Evolutionary conservation across 2,888 invertebrate genomes (phyloP), one percentile per base, ranked within the genome.

Genomic region (Limnephilus lunatus): DNA sequence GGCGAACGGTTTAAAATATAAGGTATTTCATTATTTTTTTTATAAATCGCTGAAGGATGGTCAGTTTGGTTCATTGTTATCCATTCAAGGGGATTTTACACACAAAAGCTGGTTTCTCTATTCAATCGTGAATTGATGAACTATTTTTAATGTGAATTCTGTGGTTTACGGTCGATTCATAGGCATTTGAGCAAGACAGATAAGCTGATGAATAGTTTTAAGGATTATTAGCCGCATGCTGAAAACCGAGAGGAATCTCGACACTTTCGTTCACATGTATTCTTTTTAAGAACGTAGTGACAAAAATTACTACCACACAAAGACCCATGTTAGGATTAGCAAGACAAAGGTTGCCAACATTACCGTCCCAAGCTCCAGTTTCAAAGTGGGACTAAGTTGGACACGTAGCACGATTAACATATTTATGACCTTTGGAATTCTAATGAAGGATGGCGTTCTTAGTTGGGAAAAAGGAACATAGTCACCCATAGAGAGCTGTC

Each of bases 21-120:
- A 44, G 88, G 39, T 53, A 80, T 89, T 89, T 81, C 35, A 89
- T 89, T 89, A 89, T 89, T 35, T 89, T 89, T 80, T 39, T 81
- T 81, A 81, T 39, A 89, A 89, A 89, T 89, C n/a, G 39, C 80
- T 89, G 11, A 32, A 53, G 32, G 53, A 68, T 81, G 88, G 88
- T 89, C 88, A 89, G 80, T 80, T 68, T 80, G 80, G 88, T 80
- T 89, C 88, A 89, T 89, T 89, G 80, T 89, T 80, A 35, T 80
- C 88, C 88, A 81, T 89, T 80, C 80, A 80, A 80, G 86, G 44
- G 35, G 68, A 81, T 48, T 80, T 89, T 80, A 80, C 81, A 81
- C 39, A 32, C 80, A 80, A 80, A 44, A 31, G 35, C 30, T 48
- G 39, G 19, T 81, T 89, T 87, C 68, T n/a, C 35, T 35, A n/a